A percentile compares a stretch with the other conserved stretches of the same genome.
These are phyloP conservation scores for Arothron firmamentum DNA, from an alignment of 2,113 vertebrate genomes.

Conservation along the genomic window DNA sequence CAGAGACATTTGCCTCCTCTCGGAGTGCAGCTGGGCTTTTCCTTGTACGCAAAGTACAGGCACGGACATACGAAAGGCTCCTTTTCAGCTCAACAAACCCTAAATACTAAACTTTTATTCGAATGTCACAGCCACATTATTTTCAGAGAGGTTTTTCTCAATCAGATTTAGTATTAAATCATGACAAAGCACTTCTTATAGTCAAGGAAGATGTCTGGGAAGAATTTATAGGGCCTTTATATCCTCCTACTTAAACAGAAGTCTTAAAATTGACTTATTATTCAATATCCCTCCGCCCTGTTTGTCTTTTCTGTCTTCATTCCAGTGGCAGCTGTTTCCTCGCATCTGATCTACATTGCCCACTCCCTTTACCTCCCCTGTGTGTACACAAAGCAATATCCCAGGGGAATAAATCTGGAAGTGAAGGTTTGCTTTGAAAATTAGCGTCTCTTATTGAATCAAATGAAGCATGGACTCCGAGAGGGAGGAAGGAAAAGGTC, in stretches of 20 bases:
- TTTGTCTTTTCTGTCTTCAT: conserved; percentile 14
- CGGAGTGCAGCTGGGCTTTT: conserved; percentile 1
- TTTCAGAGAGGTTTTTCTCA: neutral
- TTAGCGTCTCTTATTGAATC: conserved; percentile 63
- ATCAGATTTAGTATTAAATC: neutral
- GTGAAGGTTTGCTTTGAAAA: conserved; percentile 59
- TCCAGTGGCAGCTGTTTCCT: conserved; percentile 3
- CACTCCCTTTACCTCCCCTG: conserved; percentile 9
- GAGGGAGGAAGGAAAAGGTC: conserved; percentile 56
- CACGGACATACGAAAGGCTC: neutral
- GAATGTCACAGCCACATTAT: neutral
- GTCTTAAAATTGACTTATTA: neutral
- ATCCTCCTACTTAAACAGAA: neutral
- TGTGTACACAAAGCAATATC: conserved; percentile 39
- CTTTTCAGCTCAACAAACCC: neutral
- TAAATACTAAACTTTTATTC: neutral
- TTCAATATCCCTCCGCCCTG: neutral
- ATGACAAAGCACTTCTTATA: too few relatives aligned
- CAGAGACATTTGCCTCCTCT: conserved; percentile 22
- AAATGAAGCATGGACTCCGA: conserved; percentile 53
- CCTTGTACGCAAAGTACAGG: neutral
- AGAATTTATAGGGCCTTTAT: neutral
- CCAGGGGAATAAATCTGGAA: conserved; percentile 48
- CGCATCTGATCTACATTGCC: conserved; percentile 24
- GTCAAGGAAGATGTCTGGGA: too few relatives aligned